These are phyloP conservation scores for Candoia aspera DNA, from an alignment of 2,113 vertebrate species.

Conservation along the genomic window DNA sequence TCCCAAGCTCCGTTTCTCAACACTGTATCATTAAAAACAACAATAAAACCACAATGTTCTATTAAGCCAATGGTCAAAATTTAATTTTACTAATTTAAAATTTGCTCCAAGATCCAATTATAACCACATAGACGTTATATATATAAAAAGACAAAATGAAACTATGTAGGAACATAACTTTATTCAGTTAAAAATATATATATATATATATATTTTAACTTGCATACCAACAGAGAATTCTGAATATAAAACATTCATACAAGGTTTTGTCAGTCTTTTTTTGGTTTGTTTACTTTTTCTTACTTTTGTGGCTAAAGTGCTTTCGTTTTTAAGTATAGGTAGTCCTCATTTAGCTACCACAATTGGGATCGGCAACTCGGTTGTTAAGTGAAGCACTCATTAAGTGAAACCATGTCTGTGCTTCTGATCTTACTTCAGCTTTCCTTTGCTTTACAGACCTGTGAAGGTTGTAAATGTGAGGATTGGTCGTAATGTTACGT, in stretches of 20 bases:
- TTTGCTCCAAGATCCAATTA: background rate
- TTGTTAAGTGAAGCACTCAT: no score
- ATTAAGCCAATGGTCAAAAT: background rate
- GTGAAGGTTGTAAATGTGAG: no score
- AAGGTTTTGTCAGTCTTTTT: background rate
- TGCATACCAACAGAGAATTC: background rate
- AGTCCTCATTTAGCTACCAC: no score
- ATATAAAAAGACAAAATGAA: background rate
- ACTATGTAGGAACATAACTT: background rate
- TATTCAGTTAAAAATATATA: background rate
- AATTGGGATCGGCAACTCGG: no score
- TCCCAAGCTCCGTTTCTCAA: constrained; percentile 97
- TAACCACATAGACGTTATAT: background rate
- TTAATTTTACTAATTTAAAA: background rate
- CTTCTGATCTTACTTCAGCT: no score
- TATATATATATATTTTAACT: background rate
- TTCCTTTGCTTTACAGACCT: no score
- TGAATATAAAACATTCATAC: background rate
- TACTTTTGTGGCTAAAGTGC: background rate
- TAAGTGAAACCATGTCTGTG: no score
- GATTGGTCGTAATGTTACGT: no score
- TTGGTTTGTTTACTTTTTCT: background rate
- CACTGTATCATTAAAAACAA: constrained; percentile 73
- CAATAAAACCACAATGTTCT: background rate
- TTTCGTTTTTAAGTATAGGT: background rate